Base-by-base conservation (phyloP, 2,797 vertebrate species). In the Chiloscyllium punctatum region DNA sequence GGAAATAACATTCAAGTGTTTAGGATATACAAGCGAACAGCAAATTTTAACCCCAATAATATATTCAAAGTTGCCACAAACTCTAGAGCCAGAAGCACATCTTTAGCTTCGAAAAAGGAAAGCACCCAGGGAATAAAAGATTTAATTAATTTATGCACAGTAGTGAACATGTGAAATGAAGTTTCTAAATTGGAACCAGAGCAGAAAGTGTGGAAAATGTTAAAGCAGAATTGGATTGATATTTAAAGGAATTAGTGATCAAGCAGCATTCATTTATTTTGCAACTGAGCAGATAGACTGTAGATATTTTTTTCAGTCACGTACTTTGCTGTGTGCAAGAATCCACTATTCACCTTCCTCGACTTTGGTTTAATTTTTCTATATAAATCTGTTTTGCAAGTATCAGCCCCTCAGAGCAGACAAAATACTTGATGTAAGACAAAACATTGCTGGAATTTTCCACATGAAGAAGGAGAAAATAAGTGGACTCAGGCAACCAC, bases 61-160 rank as follows among this genome's bases (percentile, higher is more conserved):
- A 69, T 69, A 92, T 92, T 69, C 62, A 92, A 92, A 37, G 90
- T 68, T 92, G 90, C 90, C 90, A 68, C 90, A 92, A 92, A 92
- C 66, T 37, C 79, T 42, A 23, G 18, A 68, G 90, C 90, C 62
- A 68, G n/a, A n/a, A 62, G 90, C 90, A 92, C 37, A 62, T 68
- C 90, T 92, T 18, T 9, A 92, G 90, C 90, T 92, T 92, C 3
- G 72, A n/a, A 42, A 92, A 92, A 92, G 90, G 23, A 21, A 92
- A n/a, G 37, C 68, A 66, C 62, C 68, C 37, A 37, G n/a, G 66
- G 66, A 69, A 92, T 92, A 42, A 21, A 37, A 92, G 23, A 92
- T 92, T 69, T 69, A 92, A 92, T 92, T 92, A 92, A 92, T 69
- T 69, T 92, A 92, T 92, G 62, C 66, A 42, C 62, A 42, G 90